These are phyloP conservation scores for Ptilorrhoa leucosticta DNA, from an alignment of 2,113 vertebrate genomes.

Conservation along the genomic window DNA sequence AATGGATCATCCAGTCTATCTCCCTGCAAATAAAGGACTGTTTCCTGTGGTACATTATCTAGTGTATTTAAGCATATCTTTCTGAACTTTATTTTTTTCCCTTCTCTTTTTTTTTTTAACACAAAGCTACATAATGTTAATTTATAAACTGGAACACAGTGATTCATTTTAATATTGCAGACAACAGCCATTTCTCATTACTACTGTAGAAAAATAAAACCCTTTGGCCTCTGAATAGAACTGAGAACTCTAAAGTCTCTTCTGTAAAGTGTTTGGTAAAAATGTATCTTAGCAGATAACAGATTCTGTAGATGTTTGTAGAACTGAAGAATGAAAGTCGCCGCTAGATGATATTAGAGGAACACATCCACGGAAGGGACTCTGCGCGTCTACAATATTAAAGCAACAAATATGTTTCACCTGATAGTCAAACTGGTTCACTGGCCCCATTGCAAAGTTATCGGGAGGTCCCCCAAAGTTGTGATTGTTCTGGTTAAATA, in stretches of 20 bases:
- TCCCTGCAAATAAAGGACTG: not conserved
- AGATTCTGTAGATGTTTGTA: conserved; percentile 57
- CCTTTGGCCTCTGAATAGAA: not conserved
- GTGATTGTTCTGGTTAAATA: conserved; percentile 98
- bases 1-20: conserved; percentile 37
- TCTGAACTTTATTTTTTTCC: not conserved
- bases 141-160: conserved; percentile 51
- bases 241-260: conserved; percentile 50
- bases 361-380: conserved; percentile 70
- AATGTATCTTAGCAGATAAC: conserved; percentile 50
- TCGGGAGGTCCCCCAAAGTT: conserved; percentile 95
- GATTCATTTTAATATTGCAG: conserved; percentile 30
- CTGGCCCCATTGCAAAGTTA: conserved; percentile 94
- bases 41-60: not conserved
- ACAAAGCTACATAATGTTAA: conserved; percentile 22
- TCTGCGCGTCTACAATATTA: conserved; percentile 72
- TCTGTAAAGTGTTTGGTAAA: conserved; percentile 38
- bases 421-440: conserved; percentile 99
- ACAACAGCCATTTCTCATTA: conserved; percentile 31
- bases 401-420: conserved; percentile 87
- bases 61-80: not conserved
- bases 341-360: conserved; percentile 68
- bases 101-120: not conserved
- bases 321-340: conserved; percentile 66
- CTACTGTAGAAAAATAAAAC: not conserved